Conservation (phyloP, 2,797 vertebrate genomes). For the Eupleurogrammus muticus region DNA sequence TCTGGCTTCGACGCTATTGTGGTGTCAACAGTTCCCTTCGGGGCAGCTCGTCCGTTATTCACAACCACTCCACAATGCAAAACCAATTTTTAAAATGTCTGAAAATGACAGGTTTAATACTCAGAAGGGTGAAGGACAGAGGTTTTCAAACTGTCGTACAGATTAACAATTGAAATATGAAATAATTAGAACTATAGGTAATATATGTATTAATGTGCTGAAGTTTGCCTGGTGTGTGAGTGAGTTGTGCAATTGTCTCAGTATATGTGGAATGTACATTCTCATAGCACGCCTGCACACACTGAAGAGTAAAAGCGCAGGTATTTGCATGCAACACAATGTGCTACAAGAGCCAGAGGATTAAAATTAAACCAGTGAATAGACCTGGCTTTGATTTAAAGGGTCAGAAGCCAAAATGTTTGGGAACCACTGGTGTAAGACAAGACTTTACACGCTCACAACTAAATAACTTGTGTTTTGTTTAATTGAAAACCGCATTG, state of each 20-base stretch:
- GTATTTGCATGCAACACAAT: neutral
- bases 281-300: too few relatives aligned
- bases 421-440: neutral
- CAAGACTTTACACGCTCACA: neutral
- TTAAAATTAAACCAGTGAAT: too few relatives aligned
- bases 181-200: neutral
- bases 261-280: neutral
- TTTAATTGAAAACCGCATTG: too few relatives aligned
- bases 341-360: too few relatives aligned
- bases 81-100: neutral
- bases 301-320: too few relatives aligned
- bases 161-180: too few relatives aligned
- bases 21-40: conserved; percentile 42
- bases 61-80: conserved; percentile 11
- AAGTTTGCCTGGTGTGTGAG: neutral
- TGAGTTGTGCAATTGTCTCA: neutral
- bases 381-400: neutral
- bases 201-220: neutral
- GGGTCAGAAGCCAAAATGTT: neutral
- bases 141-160: neutral
- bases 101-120: neutral
- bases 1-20: conserved; percentile 44
- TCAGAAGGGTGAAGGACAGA: neutral
- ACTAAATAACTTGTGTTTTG: too few relatives aligned
- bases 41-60: conserved; percentile 35